Evolutionary conservation across 2,113 vertebrate genomes (phyloP), one percentile per base, ranked within the genome.

Genomic region (Marcusenius ussheri): DNA sequence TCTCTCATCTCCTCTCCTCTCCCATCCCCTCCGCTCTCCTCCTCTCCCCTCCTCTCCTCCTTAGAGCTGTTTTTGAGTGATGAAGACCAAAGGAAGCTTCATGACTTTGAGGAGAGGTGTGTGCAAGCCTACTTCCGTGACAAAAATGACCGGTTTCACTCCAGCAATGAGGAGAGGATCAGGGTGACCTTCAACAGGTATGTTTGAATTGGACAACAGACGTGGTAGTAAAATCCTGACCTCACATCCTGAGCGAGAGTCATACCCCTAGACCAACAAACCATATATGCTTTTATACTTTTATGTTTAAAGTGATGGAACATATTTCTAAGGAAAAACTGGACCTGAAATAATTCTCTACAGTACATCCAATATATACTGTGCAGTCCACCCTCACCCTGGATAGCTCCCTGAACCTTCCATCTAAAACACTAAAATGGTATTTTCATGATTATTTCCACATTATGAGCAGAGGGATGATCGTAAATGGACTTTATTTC

Each of bases 51-150:
- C 46, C 24, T 27, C 27, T 46, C 17, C 56, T 1, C 90, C 42
- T 21, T 90, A 99, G 98, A 99, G 93, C 96, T 99, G 90, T 99
- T 98, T 94, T 95, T 99, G 93, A 99, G 98, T 5, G 98, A 99
- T 94, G 98, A 99, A 95, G 98, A 99, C 95, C 98, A 98, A 94
- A 99, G 99, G 94, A 99, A 99, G 92, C 97, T 99, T 90, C 98
- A 99, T 93, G 98, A 99, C 93, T 99, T 99, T 95, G 98, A 99
- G 95, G 98, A 99, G 90, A 97, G 98, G 87, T 99, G 98, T 93
- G 98, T 99, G 90, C 98, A 99, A 92, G 99, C 97, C 21, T 99
- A 99, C 94, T 99, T 99, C 94, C 98, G 98, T 94, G 98, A 99
- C 94, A 99, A 98, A 90, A 97, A 99, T 87, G 98, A 99, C 92